Base-by-base conservation (phyloP, 2,113 vertebrate genomes). In the Tonatia bakeri region DNA sequence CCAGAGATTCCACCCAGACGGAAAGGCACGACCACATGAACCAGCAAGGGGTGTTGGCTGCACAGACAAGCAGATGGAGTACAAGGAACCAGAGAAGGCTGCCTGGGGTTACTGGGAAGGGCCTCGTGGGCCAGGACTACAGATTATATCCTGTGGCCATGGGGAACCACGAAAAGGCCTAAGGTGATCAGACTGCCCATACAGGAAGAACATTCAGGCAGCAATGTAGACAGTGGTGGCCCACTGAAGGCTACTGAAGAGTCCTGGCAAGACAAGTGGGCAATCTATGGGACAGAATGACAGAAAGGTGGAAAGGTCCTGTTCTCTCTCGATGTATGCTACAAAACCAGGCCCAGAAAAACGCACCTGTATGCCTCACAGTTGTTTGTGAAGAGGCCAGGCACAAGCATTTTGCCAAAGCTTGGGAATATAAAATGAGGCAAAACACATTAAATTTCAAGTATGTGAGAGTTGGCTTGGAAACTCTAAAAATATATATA, bases 401-500 rank as follows among this genome's bases (percentile, higher is more conserved):
- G 50, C 24, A 33, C 45, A 67, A 28, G 54, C 45, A 28, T 7
- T 11, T 43, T 40, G 65, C 38, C 40, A 9, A 75, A 47, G 31
- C 11, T 36, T 69, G 38, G 69, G 65, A 75, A 52, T 50, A 89
- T 2, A 13, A 47, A 84, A 73, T 65, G 47, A 94, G 64, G 61
- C 12, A 43, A 31, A 85, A 24, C 47, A 28, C 9, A 31, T 50
- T 36, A 2, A 43, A 52, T 50, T 64, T n/a, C 31, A 19, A 33
- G 52, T 80, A 43, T 24, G 56, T 24, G 72, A 75, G 79, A 86
- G 56, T 28, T 61, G n/a, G 17, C 52, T 40, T 76, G 43, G 75
- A 95, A 88, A 88, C 19, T 13, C 54, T 43, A 22, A 70, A 56
- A 87, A 84, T n/a, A n/a, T n/a, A n/a, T n/a, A n/a, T n/a, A n/a